Percentiles rank a stretch among this genome's conserved stretches.
phyloP scores from a whole-genome alignment of 2,113 vertebrate genomes.

The Psammodynastes pulverulentus region DNA sequence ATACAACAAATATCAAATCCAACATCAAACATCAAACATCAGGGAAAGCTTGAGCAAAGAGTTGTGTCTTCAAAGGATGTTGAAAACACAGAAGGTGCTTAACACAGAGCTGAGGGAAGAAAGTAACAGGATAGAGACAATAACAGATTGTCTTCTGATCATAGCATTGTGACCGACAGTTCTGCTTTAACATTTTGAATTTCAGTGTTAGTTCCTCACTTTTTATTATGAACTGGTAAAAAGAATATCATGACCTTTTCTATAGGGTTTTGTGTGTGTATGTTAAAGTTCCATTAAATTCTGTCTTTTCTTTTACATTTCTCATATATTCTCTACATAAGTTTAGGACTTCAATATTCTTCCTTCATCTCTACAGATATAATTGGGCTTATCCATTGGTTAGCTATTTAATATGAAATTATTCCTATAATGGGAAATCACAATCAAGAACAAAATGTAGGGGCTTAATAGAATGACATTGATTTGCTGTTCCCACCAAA shows the following conservation, averaged over 20 bases:
- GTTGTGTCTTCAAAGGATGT: not conserved
- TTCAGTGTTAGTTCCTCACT: not conserved
- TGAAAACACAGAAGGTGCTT: not conserved
- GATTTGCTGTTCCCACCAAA: slow-evolving; percentile 53
- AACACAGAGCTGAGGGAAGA: not conserved
- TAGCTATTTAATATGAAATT: slow-evolving; percentile 34
- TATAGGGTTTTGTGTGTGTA: not conserved
- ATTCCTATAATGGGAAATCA: slow-evolving; percentile 22
- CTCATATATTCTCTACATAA: slow-evolving; percentile 8
- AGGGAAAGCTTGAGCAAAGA: not conserved
- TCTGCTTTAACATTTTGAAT: not conserved
- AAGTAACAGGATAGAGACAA: not conserved
- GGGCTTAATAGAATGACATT: slow-evolving; percentile 42
- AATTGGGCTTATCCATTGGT: slow-evolving; percentile 29
- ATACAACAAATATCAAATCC: not conserved
- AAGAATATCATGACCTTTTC: not conserved
- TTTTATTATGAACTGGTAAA: not conserved
- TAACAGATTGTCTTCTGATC: not conserved
- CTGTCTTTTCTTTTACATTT: not conserved
- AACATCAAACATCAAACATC: not conserved
- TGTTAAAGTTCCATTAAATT: slow-evolving; percentile 8
- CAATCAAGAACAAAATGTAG: slow-evolving; percentile 49
- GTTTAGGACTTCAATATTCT: slow-evolving; percentile 10
- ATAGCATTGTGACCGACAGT: not conserved
- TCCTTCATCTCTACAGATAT: slow-evolving; percentile 10